phyloP scores from a whole-genome alignment of 1,140 invertebrate genomes.

The Atta texana region DNA sequence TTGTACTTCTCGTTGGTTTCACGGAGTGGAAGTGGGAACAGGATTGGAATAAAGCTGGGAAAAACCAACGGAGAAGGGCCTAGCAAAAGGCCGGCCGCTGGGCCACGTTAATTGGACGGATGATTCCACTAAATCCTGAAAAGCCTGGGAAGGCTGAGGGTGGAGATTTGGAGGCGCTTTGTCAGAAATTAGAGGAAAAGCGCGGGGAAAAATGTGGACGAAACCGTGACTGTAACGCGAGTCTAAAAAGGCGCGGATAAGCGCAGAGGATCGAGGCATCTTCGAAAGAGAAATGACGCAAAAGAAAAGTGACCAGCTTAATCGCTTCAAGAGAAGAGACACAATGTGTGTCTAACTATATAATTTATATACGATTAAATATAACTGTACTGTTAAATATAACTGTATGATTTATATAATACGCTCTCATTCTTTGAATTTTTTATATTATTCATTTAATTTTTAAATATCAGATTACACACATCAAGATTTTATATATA shows the following conservation, averaged over 20 bases:
- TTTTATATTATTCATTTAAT: not conserved
- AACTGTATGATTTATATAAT: not conserved
- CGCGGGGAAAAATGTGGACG: conserved; percentile 1
- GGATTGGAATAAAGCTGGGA: conserved; percentile 13
- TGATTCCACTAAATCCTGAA: conserved; percentile 74
- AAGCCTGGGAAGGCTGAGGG: conserved; percentile 55
- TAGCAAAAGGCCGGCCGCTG: conserved; percentile 24
- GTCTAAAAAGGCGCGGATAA: conserved; percentile 23
- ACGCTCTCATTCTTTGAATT: not conserved
- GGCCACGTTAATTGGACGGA: conserved; percentile 76
- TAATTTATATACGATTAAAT: not conserved
- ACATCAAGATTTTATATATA: not conserved
- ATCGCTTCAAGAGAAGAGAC: not conserved
- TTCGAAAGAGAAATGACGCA: not conserved
- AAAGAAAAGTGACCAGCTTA: not conserved
- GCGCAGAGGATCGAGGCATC: not conserved
- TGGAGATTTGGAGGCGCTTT: conserved; percentile 56
- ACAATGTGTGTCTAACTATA: not conserved
- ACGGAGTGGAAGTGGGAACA: conserved; percentile 19
- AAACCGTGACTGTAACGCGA: conserved; percentile 15
- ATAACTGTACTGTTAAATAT: not conserved
- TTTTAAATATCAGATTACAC: not conserved
- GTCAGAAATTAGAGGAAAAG: conserved; percentile 73
- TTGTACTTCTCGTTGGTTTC: conserved; percentile 37
- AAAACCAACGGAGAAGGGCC: conserved; percentile 12